Evolutionary conservation across 2,888 invertebrate genomes (phyloP).

Genomic region (Cephonodes hylas): DNA sequence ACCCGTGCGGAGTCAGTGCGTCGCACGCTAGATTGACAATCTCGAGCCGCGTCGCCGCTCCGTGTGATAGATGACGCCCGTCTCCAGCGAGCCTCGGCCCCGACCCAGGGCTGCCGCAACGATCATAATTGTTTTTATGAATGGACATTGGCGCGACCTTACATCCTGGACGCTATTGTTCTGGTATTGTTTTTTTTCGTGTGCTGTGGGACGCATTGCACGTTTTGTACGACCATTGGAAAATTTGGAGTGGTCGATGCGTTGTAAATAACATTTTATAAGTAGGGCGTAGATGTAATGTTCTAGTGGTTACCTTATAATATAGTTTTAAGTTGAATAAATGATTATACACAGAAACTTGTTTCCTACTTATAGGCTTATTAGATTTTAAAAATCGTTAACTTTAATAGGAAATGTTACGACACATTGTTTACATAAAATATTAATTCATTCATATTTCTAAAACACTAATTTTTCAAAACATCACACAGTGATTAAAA

Average conservation of each 20-base stretch:
- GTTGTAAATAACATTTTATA: not conserved
- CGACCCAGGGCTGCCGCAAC: not conserved
- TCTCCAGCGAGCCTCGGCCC: not conserved
- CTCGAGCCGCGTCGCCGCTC: constrained; percentile 49
- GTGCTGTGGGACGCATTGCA: not conserved
- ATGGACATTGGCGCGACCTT: not conserved
- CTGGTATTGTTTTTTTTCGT: not conserved
- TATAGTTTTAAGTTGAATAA: no score
- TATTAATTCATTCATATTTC: no score
- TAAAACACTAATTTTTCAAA: no score
- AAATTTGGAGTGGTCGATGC: not conserved
- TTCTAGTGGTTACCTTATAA: no score
- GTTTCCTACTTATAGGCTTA: no score
- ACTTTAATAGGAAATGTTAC: not conserved
- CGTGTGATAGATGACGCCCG: constrained; percentile 38
- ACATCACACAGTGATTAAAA: no score
- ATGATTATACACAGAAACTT: no score
- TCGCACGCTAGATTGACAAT: constrained; percentile 54
- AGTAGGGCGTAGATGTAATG: not conserved
- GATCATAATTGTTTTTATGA: constrained; percentile 6
- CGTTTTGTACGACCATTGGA: not conserved
- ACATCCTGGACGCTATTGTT: not conserved
- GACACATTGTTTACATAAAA: no score
- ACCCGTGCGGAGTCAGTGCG: constrained; percentile 30
- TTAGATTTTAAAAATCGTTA: no score